phyloP scores from a whole-genome alignment of 2,113 vertebrate species.

The Phrynocephalus versicolor region DNA sequence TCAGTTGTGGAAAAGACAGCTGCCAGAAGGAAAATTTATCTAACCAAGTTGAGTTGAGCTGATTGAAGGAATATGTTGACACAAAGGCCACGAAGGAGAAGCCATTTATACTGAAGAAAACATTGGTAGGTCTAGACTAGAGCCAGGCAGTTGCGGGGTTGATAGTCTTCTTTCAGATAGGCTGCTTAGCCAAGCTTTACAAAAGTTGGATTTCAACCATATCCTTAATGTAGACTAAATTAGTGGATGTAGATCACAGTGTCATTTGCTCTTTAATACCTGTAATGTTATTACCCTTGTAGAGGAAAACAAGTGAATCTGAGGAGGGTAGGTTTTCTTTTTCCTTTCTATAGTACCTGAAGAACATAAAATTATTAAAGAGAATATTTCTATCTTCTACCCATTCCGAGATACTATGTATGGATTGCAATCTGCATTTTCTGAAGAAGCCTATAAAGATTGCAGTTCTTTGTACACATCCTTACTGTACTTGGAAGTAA shows the following conservation, averaged over 20 bases:
- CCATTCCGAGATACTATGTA: not conserved
- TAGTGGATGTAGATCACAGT: not conserved
- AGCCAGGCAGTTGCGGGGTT: too few species aligned
- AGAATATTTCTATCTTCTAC: not conserved
- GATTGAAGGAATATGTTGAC: not conserved
- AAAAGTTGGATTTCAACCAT: not conserved
- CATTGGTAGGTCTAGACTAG: not conserved
- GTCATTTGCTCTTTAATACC: not conserved
- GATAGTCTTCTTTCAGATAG: not conserved
- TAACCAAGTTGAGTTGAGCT: not conserved
- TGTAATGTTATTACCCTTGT: not conserved
- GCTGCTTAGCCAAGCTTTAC: not conserved
- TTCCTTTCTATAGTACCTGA: not conserved
- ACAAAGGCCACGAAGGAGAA: not conserved
- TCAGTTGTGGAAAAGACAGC: not conserved
- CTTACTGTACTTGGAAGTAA: not conserved
- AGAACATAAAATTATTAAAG: not conserved
- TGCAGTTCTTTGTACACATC: not conserved
- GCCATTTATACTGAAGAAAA: not conserved
- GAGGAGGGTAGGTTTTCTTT: not conserved
- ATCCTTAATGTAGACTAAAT: not conserved
- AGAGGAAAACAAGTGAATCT: not conserved
- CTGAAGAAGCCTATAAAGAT: not conserved
- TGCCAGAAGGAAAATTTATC: not conserved
- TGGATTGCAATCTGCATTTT: not conserved